phyloP scores from a whole-genome alignment of 2,888 invertebrate genomes.

The Apoderus coryli region DNA sequence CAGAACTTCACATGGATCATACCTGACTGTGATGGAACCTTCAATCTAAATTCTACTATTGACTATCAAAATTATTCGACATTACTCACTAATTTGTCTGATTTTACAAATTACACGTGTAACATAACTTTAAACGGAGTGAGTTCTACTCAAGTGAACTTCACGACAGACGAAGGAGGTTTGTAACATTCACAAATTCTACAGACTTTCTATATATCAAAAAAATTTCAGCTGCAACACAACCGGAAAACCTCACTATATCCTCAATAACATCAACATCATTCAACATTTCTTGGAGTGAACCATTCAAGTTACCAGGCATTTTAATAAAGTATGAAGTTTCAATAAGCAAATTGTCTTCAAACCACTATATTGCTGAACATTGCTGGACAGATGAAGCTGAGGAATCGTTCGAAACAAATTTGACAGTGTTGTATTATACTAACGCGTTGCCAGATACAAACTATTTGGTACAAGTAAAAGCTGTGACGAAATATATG shows the following conservation, averaged over 20 bases:
- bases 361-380: constrained; percentile 8
- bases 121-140: constrained; percentile 1
- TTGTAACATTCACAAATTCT: not conserved
- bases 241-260: too few relatives aligned
- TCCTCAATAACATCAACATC: too few relatives aligned
- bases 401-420: not conserved
- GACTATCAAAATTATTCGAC: too few relatives aligned
- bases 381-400: constrained; percentile 2
- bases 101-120: constrained; percentile 6
- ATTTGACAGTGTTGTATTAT: constrained; percentile 2
- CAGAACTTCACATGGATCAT: too few relatives aligned
- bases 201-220: not conserved
- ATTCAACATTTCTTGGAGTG: not conserved
- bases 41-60: too few relatives aligned
- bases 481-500: too few relatives aligned
- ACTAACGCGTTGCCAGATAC: too few relatives aligned
- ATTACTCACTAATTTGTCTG: too few relatives aligned
- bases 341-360: not conserved
- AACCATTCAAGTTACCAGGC: constrained; percentile 1
- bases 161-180: constrained; percentile 2
- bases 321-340: constrained; percentile 5
- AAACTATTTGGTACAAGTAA: too few relatives aligned
- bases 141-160: too few relatives aligned
- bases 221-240: not conserved
- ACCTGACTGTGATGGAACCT: too few relatives aligned